A percentile compares a stretch with the other conserved stretches of the same genome.
phyloP scores from a whole-genome alignment of 2,888 invertebrate genomes.

The Pollenia griseotomentosa region DNA sequence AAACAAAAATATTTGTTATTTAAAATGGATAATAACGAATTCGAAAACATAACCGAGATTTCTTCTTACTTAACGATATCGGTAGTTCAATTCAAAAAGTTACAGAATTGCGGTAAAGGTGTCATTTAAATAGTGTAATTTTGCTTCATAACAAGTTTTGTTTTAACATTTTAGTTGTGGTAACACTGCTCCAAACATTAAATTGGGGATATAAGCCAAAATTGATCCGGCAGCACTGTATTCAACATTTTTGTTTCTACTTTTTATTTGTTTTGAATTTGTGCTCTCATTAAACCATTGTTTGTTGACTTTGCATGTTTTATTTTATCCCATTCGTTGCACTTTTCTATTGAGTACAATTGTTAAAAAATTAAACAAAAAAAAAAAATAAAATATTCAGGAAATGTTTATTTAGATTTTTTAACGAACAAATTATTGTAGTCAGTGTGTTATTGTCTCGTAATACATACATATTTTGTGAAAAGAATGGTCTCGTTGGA shows the following conservation, averaged over 20 bases:
- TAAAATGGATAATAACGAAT: too few relatives aligned
- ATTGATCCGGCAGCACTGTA: too few relatives aligned
- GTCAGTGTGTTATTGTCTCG: background rate
- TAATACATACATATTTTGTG: background rate
- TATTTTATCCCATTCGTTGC: conserved; percentile 15
- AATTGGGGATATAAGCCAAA: too few relatives aligned
- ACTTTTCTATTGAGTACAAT: conserved; percentile 23
- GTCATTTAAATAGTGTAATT: too few relatives aligned
- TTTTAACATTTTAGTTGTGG: too few relatives aligned
- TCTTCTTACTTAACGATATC: too few relatives aligned
- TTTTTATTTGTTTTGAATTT: background rate
- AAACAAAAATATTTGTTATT: too few relatives aligned
- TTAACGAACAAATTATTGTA: background rate
- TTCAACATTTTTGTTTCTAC: background rate
- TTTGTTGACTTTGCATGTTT: conserved; percentile 19
- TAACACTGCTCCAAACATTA: too few relatives aligned
- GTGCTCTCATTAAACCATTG: background rate
- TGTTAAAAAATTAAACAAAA: background rate
- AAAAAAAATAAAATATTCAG: background rate
- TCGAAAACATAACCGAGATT: too few relatives aligned
- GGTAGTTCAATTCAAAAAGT: too few relatives aligned
- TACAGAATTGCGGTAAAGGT: too few relatives aligned
- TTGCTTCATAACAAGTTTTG: too few relatives aligned
- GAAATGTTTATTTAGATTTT: conserved; percentile 9
- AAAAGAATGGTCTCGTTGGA: conserved; percentile 81